These are phyloP conservation scores for Phylloscopus whistleri DNA, from an alignment of 2,113 vertebrate species.

Conservation along the genomic window DNA sequence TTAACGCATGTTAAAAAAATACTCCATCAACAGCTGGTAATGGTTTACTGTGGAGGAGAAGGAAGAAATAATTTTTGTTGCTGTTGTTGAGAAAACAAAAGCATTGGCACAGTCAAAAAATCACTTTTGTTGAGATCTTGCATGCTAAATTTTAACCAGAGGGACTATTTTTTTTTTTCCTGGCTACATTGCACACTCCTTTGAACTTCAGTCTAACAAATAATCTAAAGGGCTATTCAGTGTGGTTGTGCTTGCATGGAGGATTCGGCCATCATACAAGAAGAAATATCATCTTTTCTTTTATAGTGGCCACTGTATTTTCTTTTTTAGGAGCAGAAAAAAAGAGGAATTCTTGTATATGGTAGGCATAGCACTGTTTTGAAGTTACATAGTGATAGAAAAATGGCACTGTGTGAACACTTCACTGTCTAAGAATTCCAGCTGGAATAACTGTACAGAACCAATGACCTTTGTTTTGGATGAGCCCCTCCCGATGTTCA, in stretches of 20 bases:
- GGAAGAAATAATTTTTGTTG: conserved; percentile 20
- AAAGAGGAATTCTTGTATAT: neutral
- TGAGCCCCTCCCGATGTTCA: neutral
- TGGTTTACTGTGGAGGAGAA: conserved; percentile 40
- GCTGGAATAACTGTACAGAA: conserved; percentile 17
- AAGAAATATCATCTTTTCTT: conserved; percentile 28
- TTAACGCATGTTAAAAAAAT: conserved; percentile 30
- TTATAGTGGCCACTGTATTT: neutral
- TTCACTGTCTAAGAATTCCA: conserved; percentile 53
- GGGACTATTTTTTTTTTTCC: neutral
- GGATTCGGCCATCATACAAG: neutral
- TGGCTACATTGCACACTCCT: conserved; percentile 10
- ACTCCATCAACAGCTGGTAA: conserved; percentile 37
- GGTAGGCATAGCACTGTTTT: neutral
- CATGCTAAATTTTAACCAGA: conserved; percentile 60
- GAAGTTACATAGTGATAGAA: neutral
- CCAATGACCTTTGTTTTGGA: neutral
- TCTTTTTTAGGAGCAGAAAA: neutral
- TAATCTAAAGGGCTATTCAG: conserved; percentile 21
- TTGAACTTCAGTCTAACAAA: conserved; percentile 45
- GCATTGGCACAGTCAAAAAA: conserved; percentile 44
- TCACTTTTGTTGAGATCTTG: conserved; percentile 45
- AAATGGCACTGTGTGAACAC: neutral
- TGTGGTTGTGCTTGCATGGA: conserved; percentile 22
- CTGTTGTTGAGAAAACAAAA: conserved; percentile 56